Evolutionary conservation across 1,140 invertebrate species (phyloP), one percentile per base, ranked within the genome.

Genomic region (Heliothis virescens): DNA sequence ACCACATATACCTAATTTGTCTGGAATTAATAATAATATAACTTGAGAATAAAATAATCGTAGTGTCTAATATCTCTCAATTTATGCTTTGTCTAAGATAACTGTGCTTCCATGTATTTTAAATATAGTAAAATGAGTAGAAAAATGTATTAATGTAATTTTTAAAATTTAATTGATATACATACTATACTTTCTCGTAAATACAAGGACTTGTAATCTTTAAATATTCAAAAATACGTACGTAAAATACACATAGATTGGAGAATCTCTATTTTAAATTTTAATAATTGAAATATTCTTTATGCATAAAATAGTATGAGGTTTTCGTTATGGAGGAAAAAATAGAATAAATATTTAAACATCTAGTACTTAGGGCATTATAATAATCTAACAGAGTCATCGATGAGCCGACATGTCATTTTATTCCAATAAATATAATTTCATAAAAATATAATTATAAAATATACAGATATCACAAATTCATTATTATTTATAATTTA

Each of bases 71-170:
- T 74, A 74, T 74, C 47, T 48, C 21, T 52, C 57, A 48, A 21
- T 26, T 75, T 69, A 15, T 69, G 65, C 65, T n/a, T 69, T 52
- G 69, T 69, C 16, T 79, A 53, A 77, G 65, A 60, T 80, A 65
- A 82, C 76, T 82, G 84, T 85, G 84, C 84, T 85, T 85, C 84
- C 84, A 85, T 75, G 60, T 81, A 77, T 82, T 79, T 82, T 18
- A 53, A 77, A 63, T 55, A 57, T 41, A 57, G 16, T n/a, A 59
- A 41, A 10, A 55, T 26, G n/a, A 55, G 18, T 26, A 26, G 12
- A 71, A 71, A 15, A 59, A 59, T 60, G 47, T 57, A 57, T 57
- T 59, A 47, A 57, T 21, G 52, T 75, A 29, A 48, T 26, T 62
- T 52, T 76, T 18, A 76, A 76, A 9, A 41, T 7, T 50, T n/a